Conservation (phyloP, 1,140 invertebrate genomes). For the Acyrthosiphon pisum region DNA sequence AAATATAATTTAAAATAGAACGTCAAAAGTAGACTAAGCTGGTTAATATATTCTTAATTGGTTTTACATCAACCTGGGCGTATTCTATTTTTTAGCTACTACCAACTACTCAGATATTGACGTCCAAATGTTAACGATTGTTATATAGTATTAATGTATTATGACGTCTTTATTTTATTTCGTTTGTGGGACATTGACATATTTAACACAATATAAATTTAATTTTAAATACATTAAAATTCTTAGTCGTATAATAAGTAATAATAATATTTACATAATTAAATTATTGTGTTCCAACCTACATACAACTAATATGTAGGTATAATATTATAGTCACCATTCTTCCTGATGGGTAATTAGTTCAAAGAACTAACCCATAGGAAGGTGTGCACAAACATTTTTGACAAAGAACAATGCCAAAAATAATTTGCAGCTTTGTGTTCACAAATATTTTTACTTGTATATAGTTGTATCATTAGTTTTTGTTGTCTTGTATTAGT, state of each 20-base stretch:
- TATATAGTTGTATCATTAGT: neutral
- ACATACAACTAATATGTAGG: neutral
- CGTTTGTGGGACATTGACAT: neutral
- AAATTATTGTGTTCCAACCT: slow-evolving; percentile 8
- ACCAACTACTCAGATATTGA: neutral
- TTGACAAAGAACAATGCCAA: neutral
- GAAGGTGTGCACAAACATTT: neutral
- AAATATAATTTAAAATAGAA: slow-evolving; percentile 20
- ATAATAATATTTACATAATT: slow-evolving; percentile 17
- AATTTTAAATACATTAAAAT: neutral
- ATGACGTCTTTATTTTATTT: neutral
- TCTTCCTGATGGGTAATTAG: neutral
- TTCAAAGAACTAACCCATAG: neutral
- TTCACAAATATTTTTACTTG: neutral
- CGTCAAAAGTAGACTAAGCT: neutral
- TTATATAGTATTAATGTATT: neutral
- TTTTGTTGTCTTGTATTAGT: neutral
- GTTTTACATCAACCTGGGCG: neutral
- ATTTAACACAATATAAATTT: neutral
- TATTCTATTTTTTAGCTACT: neutral
- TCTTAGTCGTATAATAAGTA: neutral
- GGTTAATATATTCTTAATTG: neutral
- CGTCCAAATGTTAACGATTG: neutral
- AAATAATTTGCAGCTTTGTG: neutral
- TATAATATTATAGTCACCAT: neutral